Evolutionary conservation across 2,888 invertebrate species (phyloP).

Genomic region (Muschampia staudingeri): DNA sequence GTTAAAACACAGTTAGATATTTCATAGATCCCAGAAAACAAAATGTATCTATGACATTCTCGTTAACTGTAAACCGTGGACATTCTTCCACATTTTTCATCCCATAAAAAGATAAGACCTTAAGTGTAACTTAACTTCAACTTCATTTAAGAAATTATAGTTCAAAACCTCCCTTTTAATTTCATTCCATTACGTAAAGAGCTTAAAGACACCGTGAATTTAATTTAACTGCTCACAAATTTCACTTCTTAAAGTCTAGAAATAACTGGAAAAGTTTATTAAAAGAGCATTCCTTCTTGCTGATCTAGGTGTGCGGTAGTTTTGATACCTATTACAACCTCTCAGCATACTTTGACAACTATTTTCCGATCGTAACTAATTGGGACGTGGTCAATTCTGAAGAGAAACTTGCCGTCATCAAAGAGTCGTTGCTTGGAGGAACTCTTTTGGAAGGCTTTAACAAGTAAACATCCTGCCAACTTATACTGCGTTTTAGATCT

Average conservation of each 20-base stretch:
- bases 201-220: conserved; percentile 38
- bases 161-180: conserved; percentile 34
- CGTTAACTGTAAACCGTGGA: neutral
- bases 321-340: conserved; percentile 31
- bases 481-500: conserved; percentile 18
- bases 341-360: conserved; percentile 42
- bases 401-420: conserved; percentile 40
- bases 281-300: conserved; percentile 3
- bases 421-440: conserved; percentile 36
- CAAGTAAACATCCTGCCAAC: conserved; percentile 43
- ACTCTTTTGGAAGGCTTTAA: conserved; percentile 32
- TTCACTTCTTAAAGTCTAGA: conserved; percentile 32
- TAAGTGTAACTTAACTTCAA: neutral
- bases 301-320: conserved; percentile 2
- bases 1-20: neutral
- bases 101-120: conserved; percentile 10
- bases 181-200: conserved; percentile 42
- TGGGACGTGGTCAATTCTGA: conserved; percentile 40
- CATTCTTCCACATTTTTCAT: neutral
- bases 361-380: conserved; percentile 40
- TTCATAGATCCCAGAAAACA: neutral
- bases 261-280: conserved; percentile 32
- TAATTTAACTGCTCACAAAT: conserved; percentile 44
- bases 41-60: too few relatives aligned
- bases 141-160: conserved; percentile 29